phyloP scores from a whole-genome alignment of 1,140 invertebrate genomes.

The Choristoneura fumiferana region DNA sequence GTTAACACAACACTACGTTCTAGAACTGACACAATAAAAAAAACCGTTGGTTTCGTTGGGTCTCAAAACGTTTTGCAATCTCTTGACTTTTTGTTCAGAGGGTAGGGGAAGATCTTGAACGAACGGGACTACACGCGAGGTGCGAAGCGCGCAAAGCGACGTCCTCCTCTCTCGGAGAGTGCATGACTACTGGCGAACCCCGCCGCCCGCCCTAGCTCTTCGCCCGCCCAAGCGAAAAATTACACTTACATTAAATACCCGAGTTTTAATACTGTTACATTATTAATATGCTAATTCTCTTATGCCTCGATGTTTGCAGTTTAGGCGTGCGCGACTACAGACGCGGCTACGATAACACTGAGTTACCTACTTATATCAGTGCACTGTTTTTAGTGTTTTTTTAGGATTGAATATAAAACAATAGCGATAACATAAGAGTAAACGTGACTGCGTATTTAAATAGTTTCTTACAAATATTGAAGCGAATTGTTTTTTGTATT shows the following conservation, averaged over 20 bases:
- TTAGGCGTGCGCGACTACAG: slow-evolving; percentile 3
- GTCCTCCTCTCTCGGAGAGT: slow-evolving; percentile 34
- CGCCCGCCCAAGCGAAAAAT: slow-evolving; percentile 59
- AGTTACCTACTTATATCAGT: not conserved
- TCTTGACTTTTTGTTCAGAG: not conserved
- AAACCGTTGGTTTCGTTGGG: not conserved
- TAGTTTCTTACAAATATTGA: not conserved
- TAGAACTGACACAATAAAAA: not conserved
- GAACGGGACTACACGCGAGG: not conserved
- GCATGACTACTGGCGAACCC: slow-evolving; percentile 54
- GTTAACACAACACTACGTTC: slow-evolving; percentile 1
- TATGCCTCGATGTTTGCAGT: no score
- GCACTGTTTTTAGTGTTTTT: not conserved
- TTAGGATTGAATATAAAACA: not conserved
- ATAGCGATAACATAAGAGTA: not conserved
- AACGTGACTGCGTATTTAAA: not conserved
- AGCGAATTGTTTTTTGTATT: not conserved
- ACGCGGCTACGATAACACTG: not conserved
- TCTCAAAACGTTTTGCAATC: no score
- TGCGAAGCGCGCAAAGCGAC: slow-evolving; percentile 19
- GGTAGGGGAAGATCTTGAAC: not conserved
- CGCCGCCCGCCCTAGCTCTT: slow-evolving; percentile 55
- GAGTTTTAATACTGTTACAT: slow-evolving; percentile 38
- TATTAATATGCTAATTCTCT: slow-evolving; percentile 41
- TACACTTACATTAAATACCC: slow-evolving; percentile 26